These are phyloP conservation scores for Sakesphorus luctuosus DNA, from an alignment of 2,113 vertebrate genomes.

Conservation along the genomic window DNA sequence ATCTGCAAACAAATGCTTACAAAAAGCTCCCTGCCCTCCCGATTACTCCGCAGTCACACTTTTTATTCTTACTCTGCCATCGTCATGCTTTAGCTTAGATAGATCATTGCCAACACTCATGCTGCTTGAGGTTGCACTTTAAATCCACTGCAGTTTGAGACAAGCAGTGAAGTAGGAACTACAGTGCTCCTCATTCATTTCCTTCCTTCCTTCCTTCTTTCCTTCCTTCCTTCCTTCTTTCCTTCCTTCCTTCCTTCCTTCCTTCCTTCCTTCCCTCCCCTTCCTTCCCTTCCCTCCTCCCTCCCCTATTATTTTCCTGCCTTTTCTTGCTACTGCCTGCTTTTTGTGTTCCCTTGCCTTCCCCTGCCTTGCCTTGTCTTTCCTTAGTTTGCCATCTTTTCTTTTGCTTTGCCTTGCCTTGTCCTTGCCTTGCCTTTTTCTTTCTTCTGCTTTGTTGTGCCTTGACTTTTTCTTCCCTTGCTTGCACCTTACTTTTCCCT, in stretches of 20 bases:
- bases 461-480: neutral
- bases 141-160: neutral
- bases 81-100: neutral
- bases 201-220: too few relatives aligned
- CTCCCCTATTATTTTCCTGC: neutral
- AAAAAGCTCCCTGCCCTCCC: conserved; percentile 1
- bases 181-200: neutral
- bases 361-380: neutral
- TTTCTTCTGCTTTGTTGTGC: neutral
- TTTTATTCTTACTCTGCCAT: neutral
- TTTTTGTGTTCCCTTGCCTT: neutral
- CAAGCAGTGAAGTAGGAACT: neutral
- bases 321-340: neutral
- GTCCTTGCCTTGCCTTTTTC: neutral
- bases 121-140: neutral
- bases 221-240: rapidly evolving
- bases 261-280: too few relatives aligned
- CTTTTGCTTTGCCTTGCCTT: neutral
- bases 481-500: neutral
- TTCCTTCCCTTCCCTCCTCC: too few relatives aligned
- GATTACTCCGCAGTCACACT: neutral
- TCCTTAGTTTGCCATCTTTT: neutral
- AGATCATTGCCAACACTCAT: neutral
- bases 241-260: neutral
- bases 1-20: conserved; percentile 19